phyloP scores from a whole-genome alignment of 2,797 vertebrate genomes.

The Catamblyrhynchus diadema region DNA sequence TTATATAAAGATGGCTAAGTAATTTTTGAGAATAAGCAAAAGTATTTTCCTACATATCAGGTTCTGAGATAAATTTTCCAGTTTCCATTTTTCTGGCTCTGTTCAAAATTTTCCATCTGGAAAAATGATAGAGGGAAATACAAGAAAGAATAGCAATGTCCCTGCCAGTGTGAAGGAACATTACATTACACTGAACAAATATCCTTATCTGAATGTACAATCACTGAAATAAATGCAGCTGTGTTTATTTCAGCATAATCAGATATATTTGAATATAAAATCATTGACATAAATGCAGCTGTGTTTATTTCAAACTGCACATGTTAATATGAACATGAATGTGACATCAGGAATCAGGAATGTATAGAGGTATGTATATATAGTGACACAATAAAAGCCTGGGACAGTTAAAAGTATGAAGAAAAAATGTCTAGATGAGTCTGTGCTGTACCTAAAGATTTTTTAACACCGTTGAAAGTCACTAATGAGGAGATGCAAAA shows the following conservation, averaged over 20 bases:
- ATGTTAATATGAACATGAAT: slow-evolving; percentile 60
- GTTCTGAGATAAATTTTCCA: slow-evolving; percentile 5
- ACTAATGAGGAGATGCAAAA: background rate
- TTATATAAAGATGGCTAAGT: background rate
- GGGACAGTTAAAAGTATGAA: background rate
- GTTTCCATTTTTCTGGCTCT: slow-evolving; percentile 31
- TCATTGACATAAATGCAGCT: slow-evolving; percentile 67
- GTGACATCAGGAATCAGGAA: background rate
- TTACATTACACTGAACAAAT: slow-evolving; percentile 58
- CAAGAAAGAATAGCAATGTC: slow-evolving; percentile 56
- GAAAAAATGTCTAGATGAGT: background rate
- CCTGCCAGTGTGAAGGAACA: slow-evolving; percentile 58
- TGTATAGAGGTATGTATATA: background rate
- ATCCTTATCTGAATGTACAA: slow-evolving; percentile 67
- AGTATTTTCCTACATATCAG: background rate
- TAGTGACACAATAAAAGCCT: background rate
- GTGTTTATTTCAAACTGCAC: slow-evolving; percentile 55
- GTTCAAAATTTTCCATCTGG: slow-evolving; percentile 55
- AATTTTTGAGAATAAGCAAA: background rate
- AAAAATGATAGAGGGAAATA: slow-evolving; percentile 51
- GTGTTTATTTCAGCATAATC: slow-evolving; percentile 70
- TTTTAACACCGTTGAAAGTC: background rate
- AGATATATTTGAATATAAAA: slow-evolving; percentile 69
- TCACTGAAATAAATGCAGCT: slow-evolving; percentile 70
- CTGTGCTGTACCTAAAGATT: background rate